phyloP scores from a whole-genome alignment of 2,888 invertebrate genomes.

The Lumbricus terrestris region DNA sequence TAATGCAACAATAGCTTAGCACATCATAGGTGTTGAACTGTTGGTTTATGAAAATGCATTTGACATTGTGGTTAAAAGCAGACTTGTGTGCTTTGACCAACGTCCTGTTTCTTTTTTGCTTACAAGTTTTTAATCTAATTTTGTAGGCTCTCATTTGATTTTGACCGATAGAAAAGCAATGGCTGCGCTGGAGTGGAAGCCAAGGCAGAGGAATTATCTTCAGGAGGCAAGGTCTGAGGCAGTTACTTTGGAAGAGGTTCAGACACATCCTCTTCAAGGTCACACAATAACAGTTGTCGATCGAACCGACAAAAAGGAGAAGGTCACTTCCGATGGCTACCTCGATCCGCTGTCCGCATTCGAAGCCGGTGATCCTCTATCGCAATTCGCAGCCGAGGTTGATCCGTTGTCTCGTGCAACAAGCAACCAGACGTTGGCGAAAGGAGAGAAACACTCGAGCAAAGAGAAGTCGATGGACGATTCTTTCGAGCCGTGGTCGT shows the following conservation, averaged over 20 bases:
- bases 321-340: not conserved
- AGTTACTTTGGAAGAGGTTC: conserved; percentile 6
- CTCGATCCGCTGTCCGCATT: conserved; percentile 58
- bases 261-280: conserved; percentile 24
- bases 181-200: conserved; percentile 20
- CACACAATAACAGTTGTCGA: not conserved
- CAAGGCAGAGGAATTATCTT: conserved; percentile 25
- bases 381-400: conserved; percentile 67
- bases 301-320: not conserved
- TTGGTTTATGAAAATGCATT: not conserved
- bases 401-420: conserved; percentile 64
- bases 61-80: not conserved
- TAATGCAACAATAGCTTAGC: not conserved
- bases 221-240: conserved; percentile 16
- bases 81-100: not conserved
- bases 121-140: not conserved
- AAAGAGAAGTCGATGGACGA: conserved; percentile 11
- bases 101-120: not conserved
- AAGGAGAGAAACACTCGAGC: not conserved
- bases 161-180: not conserved
- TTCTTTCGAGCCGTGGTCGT: conserved; percentile 74
- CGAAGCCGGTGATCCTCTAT: conserved; percentile 75
- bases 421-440: not conserved
- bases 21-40: not conserved
- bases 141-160: not conserved